phyloP scores from a whole-genome alignment of 1,140 invertebrate genomes.

The Pristionchus pacificus region DNA sequence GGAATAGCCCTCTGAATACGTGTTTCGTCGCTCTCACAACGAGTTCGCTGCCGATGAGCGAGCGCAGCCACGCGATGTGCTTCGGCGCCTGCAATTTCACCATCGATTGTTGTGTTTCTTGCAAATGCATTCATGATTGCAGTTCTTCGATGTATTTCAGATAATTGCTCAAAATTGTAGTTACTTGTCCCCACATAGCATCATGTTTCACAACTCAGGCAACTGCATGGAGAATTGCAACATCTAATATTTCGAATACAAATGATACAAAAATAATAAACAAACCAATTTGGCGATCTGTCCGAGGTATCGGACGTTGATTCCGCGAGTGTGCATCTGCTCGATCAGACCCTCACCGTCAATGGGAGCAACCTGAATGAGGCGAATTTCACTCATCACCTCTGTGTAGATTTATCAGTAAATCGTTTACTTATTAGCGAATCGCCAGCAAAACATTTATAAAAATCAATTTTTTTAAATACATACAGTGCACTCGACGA shows the following conservation, averaged over 20 bases:
- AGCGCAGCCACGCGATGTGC: not conserved
- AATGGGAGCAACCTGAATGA: conserved; percentile 67
- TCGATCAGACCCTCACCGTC: conserved; percentile 90
- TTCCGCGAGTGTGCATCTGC: conserved; percentile 81
- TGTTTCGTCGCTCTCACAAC: not conserved
- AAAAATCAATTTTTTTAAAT: not conserved
- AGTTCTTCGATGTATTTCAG: too few species aligned
- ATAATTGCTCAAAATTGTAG: too few species aligned
- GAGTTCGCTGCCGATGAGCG: not conserved
- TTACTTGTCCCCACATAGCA: too few species aligned
- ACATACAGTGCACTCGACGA: not conserved
- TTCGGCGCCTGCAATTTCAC: not conserved
- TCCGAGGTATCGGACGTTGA: conserved; percentile 92
- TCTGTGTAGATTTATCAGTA: not conserved
- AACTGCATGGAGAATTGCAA: too few species aligned
- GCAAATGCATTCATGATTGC: too few species aligned
- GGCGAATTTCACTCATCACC: not conserved
- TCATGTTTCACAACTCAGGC: too few species aligned
- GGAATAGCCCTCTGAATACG: not conserved
- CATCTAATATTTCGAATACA: conserved; percentile 60
- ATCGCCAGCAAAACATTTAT: not conserved
- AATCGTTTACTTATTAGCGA: not conserved
- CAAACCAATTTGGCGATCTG: conserved; percentile 67
- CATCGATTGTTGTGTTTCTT: too few species aligned
- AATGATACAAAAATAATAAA: not conserved